These are phyloP conservation scores for Clangula hyemalis DNA, from an alignment of 2,797 vertebrate species.

Conservation along the genomic window DNA sequence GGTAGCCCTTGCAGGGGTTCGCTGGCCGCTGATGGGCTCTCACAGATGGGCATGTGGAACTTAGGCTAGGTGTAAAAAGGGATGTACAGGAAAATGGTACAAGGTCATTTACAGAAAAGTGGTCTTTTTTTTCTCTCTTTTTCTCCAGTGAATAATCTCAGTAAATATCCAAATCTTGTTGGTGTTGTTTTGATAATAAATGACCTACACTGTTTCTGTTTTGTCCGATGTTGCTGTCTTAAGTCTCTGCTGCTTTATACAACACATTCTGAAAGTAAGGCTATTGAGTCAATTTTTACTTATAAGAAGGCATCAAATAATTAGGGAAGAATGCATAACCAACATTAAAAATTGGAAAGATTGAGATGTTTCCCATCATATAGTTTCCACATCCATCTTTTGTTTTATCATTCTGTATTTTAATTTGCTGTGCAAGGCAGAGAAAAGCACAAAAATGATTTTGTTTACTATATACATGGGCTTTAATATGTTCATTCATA, in stretches of 20 bases:
- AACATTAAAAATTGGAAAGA: not conserved
- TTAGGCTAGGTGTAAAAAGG: not conserved
- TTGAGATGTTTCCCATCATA: not conserved
- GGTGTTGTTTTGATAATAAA: not conserved
- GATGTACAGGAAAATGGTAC: not conserved
- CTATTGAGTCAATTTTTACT: not conserved
- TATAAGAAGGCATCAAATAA: not conserved
- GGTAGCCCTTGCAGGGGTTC: not conserved
- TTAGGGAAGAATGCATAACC: not conserved
- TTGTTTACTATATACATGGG: not conserved
- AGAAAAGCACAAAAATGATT: not conserved
- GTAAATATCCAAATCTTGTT: not conserved
- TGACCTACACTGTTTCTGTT: not conserved
- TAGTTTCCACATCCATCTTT: not conserved
- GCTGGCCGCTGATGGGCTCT: not conserved
- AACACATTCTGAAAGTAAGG: not conserved
- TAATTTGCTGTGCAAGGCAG: not conserved
- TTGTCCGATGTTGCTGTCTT: not conserved
- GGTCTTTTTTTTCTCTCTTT: accelerated
- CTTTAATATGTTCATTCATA: not conserved
- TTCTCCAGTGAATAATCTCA: not conserved
- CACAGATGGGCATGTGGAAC: not conserved
- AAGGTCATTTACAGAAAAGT: not conserved
- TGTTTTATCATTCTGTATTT: not conserved
- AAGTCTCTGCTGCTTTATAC: not conserved